Evolutionary conservation across 2,797 vertebrate genomes (phyloP).

Genomic region (Myripristis jacobus): DNA sequence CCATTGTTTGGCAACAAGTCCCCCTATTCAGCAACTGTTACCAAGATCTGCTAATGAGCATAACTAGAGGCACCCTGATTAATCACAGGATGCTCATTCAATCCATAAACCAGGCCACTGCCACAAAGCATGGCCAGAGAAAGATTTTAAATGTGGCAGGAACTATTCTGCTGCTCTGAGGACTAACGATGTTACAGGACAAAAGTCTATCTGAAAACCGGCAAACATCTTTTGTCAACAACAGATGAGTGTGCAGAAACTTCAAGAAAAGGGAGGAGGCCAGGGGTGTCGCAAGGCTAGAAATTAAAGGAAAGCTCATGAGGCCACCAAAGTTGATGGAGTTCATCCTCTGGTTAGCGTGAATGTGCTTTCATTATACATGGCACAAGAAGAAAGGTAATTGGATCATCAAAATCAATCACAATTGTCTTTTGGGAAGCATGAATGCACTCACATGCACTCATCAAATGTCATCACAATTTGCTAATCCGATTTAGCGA

Average conservation of each 20-base stretch:
- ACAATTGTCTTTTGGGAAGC: too few relatives aligned
- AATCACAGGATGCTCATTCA: constrained; percentile 32
- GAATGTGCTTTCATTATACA: too few relatives aligned
- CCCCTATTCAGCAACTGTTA: constrained; percentile 49
- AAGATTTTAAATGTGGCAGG: not conserved
- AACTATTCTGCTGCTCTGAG: not conserved
- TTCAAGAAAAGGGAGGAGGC: not conserved
- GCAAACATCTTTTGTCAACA: not conserved
- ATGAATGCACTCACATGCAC: too few relatives aligned
- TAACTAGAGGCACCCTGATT: constrained; percentile 32
- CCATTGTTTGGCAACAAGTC: constrained; percentile 51
- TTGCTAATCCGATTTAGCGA: too few relatives aligned
- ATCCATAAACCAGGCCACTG: constrained; percentile 22
- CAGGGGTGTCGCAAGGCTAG: not conserved
- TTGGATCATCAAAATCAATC: too few relatives aligned
- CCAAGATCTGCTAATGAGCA: constrained; percentile 41
- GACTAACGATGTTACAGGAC: not conserved
- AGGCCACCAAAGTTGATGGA: too few relatives aligned
- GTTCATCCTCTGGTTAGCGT: too few relatives aligned
- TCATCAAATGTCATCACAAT: too few relatives aligned
- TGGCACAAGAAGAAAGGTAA: too few relatives aligned
- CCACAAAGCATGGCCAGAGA: constrained; percentile 13
- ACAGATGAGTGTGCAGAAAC: not conserved
- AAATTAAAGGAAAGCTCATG: too few relatives aligned
- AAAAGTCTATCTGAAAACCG: not conserved